A percentile compares a stretch with the other conserved stretches of the same genome.
Evolutionary conservation across 2,797 vertebrate genomes (phyloP).

Genomic region (Mycteria americana): DNA sequence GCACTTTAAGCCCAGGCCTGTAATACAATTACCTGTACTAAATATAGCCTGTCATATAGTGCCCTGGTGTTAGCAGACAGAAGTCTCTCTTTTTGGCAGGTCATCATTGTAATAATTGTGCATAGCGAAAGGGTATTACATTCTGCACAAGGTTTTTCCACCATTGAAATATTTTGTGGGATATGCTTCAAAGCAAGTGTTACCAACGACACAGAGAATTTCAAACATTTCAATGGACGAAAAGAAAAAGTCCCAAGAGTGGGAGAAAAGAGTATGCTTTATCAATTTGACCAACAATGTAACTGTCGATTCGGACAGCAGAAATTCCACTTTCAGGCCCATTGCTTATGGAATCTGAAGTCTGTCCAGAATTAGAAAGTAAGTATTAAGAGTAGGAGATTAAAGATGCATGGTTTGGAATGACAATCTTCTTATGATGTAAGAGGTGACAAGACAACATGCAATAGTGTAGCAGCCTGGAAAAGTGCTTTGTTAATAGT

Average conservation of each 20-base stretch:
- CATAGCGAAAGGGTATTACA: background rate
- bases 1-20: background rate
- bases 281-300: background rate
- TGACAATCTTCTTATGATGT: slow-evolving; percentile 66
- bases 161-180: background rate
- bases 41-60: background rate
- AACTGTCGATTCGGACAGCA: background rate
- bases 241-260: background rate
- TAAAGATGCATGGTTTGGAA: slow-evolving; percentile 54
- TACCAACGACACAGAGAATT: background rate
- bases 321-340: background rate
- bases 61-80: background rate
- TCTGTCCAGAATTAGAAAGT: slow-evolving; percentile 49
- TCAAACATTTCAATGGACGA: background rate
- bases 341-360: background rate
- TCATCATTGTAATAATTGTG: background rate
- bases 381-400: slow-evolving; percentile 61
- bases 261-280: background rate
- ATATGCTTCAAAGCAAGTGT: background rate
- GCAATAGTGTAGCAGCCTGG: background rate
- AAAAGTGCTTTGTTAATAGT: background rate
- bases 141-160: background rate
- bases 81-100: background rate
- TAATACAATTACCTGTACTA: slow-evolving; percentile 24
- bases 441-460: slow-evolving; percentile 33